Evolutionary conservation across 1,140 invertebrate species (phyloP), one percentile per base, ranked within the genome.

Genomic region (Zaprionus gabonicus): DNA sequence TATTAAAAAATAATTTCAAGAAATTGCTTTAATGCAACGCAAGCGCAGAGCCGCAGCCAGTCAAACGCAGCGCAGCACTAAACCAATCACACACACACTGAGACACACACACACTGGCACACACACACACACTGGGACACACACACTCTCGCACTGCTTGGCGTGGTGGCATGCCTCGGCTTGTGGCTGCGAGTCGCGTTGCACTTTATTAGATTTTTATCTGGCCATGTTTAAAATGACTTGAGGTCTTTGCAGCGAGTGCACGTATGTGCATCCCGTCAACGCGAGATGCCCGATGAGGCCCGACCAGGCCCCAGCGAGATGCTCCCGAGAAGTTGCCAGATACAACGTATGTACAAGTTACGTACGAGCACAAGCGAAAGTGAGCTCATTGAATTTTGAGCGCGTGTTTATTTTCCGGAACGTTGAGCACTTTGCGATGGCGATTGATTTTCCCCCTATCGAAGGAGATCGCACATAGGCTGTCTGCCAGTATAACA

Each of bases 181-280:
- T 31, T 64, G 56, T 64, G 38, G 46, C 57, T 41, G 1, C 23
- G 57, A 34, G 31, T 41, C 59, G 67, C 53, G 71, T 53, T 72
- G 80, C 83, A 87, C 65, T 86, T 86, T 87, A 82, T 87, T 87
- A 80, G 83, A 86, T 87, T 87, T 87, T 86, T 86, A 86, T 86
- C 83, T 69, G 76, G 44, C 73, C 76, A 82, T 80, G 80, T 71
- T 82, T 78, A 78, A 86, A 86, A 80, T 82, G 71, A 87, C 77
- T 86, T 70, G 83, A 65, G 83, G 76, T 80, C 77, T 78, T 68
- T 66, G n/a, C 20, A 51, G 46, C 46, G 46, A 20, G 46, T 49
- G n/a, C 38, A 41, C 38, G 38, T 41, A 41, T n/a, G 46, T 51
- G 20, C 46, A 51, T 51, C 75, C 53, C 51, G 70, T 49, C 60